Base-by-base conservation (phyloP, 2,113 vertebrate species). In the Genyomyrus donnyi region DNA sequence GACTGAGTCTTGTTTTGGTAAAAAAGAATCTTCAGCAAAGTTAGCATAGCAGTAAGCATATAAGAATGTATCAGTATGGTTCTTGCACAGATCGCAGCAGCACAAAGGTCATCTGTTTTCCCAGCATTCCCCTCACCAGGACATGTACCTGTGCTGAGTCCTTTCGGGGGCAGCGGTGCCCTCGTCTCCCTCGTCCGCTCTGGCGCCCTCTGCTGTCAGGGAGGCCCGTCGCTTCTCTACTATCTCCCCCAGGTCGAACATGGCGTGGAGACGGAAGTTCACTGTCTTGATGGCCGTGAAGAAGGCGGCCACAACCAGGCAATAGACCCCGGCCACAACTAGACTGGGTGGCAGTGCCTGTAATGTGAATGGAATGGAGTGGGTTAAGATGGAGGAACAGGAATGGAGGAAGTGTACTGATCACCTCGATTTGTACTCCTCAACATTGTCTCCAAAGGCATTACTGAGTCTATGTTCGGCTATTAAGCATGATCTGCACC, bases 181-280 rank as follows among this genome's bases (percentile, higher is more conserved):
- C 90, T 95, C 97, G 1, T 97, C 96, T 53, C 93, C 95, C 48
- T 96, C 95, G 56, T 95, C 96, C 88, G 91, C 92, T 91, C 95
- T 95, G 49, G 91, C 91, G 2, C 88, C 93, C 3, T 97, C 97
- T 58, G 95, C 92, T n/a, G 95, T 94, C 84, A 97, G 93, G 0
- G 96, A 95, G 6, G 97, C 96, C 93, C 95, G 96, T 90, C 96
- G 96, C 93, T 97, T 97, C 94, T 98, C 97, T 74, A 98, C 96
- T 19, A 98, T 97, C 94, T 98, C 97, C 0, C 97, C 97, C 70
- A 97, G 95, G 93, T 98, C 97, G 17, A 98, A 98, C 97, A 98
- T 98, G 87, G 97, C 92, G 24, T 98, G 97, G 15, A 98, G 95
- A 42, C 97, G 96, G 90, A 96, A 98, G 94, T 98, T 98, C 74